phyloP scores from a whole-genome alignment of 92 coral and sea anemone genomes.

The Phymanthus crucifer region DNA sequence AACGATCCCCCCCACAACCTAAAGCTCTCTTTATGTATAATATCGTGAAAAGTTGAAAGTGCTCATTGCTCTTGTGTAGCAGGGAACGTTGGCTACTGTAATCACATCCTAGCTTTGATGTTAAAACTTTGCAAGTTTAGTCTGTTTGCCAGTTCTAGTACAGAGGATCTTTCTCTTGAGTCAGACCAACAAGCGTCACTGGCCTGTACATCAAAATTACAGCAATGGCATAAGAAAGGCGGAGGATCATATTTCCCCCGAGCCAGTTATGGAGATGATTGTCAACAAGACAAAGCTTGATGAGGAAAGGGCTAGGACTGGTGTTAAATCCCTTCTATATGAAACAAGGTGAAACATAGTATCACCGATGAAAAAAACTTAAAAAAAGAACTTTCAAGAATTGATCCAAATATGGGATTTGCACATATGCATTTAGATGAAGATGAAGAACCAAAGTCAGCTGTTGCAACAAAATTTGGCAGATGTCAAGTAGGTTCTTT shows the following conservation, averaged over 20 bases:
- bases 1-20: too few species aligned
- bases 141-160: constrained; percentile 28
- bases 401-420: constrained; percentile 18
- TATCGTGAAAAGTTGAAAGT: too few species aligned
- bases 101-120: constrained; percentile 57
- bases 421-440: constrained; percentile 14
- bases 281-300: constrained; percentile 47
- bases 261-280: constrained; percentile 40
- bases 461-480: constrained; percentile 23
- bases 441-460: background rate
- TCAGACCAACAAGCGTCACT: constrained; percentile 6
- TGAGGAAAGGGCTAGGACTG: constrained; percentile 7
- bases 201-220: constrained; percentile 40
- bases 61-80: too few species aligned
- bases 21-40: too few species aligned
- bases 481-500: constrained; percentile 24
- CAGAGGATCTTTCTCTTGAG: constrained; percentile 21
- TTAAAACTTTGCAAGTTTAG: constrained; percentile 51
- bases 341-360: background rate
- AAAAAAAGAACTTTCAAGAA: background rate
- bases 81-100: constrained; percentile 55
- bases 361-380: background rate
- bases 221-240: constrained; percentile 50
- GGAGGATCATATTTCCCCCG: constrained; percentile 34
- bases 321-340: background rate